phyloP scores from a whole-genome alignment of 2,888 invertebrate genomes.

The Thera obeliscata region DNA sequence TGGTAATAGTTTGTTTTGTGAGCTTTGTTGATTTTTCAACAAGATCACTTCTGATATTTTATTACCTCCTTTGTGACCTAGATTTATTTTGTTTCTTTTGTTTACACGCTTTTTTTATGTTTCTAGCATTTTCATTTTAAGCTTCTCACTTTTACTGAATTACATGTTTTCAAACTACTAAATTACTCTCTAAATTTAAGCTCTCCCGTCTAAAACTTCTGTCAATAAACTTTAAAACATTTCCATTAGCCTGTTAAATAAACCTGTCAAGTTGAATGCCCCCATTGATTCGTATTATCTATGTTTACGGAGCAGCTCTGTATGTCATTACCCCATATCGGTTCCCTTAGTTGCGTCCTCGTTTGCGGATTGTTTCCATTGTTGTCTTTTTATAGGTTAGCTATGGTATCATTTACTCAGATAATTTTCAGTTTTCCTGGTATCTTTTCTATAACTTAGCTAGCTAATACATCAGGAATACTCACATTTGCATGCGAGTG shows the following conservation, averaged over 20 bases:
- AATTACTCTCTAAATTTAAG: constrained; percentile 10
- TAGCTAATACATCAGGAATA: background rate
- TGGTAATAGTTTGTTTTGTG: constrained; percentile 6
- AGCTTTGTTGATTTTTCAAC: background rate
- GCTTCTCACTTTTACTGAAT: background rate
- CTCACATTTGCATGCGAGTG: background rate
- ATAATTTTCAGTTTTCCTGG: constrained; percentile 10
- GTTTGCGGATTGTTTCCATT: constrained; percentile 18
- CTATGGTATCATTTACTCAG: background rate
- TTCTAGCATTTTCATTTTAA: background rate
- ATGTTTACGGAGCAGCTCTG: constrained; percentile 30
- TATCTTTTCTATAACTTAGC: background rate
- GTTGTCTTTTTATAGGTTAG: constrained; percentile 17
- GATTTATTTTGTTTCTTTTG: background rate
- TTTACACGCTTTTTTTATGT: background rate
- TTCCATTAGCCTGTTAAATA: constrained; percentile 23
- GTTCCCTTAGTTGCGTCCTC: constrained; percentile 21
- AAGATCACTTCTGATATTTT: background rate
- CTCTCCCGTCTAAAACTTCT: background rate
- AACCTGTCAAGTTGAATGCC: constrained; percentile 25
- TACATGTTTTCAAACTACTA: background rate
- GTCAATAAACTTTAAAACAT: constrained; percentile 24
- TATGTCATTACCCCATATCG: constrained; percentile 37
- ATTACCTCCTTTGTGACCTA: too few relatives aligned
- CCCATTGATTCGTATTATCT: constrained; percentile 29